These are phyloP conservation scores for Petromus typicus DNA, from an alignment of 2,113 vertebrate genomes.

Conservation along the genomic window DNA sequence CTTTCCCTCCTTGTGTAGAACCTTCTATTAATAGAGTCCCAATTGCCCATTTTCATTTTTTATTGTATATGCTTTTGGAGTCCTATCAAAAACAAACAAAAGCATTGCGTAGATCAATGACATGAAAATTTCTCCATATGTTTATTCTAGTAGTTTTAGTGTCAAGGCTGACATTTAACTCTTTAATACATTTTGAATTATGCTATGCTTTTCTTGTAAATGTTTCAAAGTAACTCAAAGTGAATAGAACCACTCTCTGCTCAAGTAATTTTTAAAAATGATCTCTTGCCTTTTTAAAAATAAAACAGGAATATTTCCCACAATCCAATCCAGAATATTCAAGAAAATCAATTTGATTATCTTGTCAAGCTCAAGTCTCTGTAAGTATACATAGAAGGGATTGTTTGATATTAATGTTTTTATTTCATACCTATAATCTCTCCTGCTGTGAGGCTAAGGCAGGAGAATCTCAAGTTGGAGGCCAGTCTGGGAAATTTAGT, in stretches of 20 bases:
- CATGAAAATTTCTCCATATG: neutral
- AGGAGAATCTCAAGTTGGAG: neutral
- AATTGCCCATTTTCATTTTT: neutral
- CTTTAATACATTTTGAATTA: neutral
- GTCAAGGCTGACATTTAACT: neutral
- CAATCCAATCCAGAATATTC: constrained; percentile 94
- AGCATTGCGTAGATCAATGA: too few species aligned
- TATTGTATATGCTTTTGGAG: neutral
- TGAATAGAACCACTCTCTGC: constrained; percentile 16
- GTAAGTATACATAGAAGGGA: constrained; percentile 88
- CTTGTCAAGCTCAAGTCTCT: constrained; percentile 94
- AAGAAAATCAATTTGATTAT: constrained; percentile 94
- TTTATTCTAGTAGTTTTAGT: neutral
- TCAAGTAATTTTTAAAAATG: constrained; percentile 32
- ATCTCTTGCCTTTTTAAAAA: constrained; percentile 14
- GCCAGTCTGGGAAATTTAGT: neutral
- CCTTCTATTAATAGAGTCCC: neutral
- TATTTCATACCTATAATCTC: neutral
- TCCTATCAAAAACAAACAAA: too few species aligned
- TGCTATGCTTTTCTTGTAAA: neutral
- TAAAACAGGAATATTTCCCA: constrained; percentile 94
- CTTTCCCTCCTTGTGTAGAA: neutral
- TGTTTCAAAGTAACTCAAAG: constrained; percentile 38
- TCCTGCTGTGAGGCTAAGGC: neutral
- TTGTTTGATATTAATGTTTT: neutral